Evolutionary conservation across 2,113 vertebrate genomes (phyloP).

Genomic region (Oncorhynchus kisutch): DNA sequence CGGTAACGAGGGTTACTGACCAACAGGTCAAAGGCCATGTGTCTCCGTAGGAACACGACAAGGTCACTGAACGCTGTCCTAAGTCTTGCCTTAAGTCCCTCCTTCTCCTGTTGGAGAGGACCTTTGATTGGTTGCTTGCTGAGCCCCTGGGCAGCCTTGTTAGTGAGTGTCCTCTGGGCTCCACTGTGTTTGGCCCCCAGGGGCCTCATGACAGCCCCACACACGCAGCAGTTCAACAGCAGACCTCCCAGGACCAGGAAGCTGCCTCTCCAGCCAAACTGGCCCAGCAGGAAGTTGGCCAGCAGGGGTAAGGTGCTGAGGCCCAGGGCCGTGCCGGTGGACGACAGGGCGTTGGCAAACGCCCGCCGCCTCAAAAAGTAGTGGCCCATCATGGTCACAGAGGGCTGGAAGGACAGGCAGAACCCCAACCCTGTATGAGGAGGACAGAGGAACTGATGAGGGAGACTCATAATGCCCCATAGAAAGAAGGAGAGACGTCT

Average conservation of each 20-base stretch:
- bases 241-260: slow-evolving; percentile 84
- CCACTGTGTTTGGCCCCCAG: slow-evolving; percentile 35
- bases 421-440: slow-evolving; percentile 75
- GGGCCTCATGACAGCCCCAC: slow-evolving; percentile 82
- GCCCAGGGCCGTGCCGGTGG: slow-evolving; percentile 78
- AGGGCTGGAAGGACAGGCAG: slow-evolving; percentile 82
- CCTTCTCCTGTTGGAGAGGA: slow-evolving; percentile 10
- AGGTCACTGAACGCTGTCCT: slow-evolving; percentile 10
- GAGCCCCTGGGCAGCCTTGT: not conserved
- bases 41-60: slow-evolving; percentile 57
- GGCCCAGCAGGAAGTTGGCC: slow-evolving; percentile 72
- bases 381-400: slow-evolving; percentile 76
- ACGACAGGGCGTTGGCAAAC: slow-evolving; percentile 79
- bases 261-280: slow-evolving; percentile 82
- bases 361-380: slow-evolving; percentile 76
- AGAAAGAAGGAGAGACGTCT: not conserved
- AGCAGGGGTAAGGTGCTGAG: slow-evolving; percentile 76
- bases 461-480: not conserved
- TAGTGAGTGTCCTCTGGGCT: not conserved
- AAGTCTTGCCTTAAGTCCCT: slow-evolving; percentile 11
- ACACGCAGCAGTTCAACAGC: slow-evolving; percentile 80
- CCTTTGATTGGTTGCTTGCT: not conserved
- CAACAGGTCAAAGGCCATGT: slow-evolving; percentile 83
- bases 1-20: slow-evolving; percentile 74
- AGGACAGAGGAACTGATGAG: not conserved